Percentiles rank a stretch among this genome's conserved stretches.
Conservation (phyloP, 2,888 invertebrate genomes). For the Sycophila texana region DNA sequence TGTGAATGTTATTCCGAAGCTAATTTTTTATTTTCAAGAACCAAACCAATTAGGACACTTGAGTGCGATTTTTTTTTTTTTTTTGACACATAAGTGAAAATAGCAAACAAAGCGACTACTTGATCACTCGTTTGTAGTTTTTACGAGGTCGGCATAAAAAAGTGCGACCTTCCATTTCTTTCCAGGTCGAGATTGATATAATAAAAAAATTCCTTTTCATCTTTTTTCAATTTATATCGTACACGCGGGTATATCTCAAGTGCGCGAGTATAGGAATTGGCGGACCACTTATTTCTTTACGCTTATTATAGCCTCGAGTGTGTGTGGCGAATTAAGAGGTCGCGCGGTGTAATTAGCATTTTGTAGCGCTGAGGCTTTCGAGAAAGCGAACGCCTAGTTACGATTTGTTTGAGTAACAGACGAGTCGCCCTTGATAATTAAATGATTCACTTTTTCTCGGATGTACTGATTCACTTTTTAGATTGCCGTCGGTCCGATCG, state of each 20-base stretch:
- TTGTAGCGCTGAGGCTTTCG: slow-evolving; percentile 25
- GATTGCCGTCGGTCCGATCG: slow-evolving; percentile 28
- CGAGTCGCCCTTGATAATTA: slow-evolving; percentile 52
- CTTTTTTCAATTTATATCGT: not conserved
- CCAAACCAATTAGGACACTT: too few relatives aligned
- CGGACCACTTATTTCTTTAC: not conserved
- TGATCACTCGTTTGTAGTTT: not conserved
- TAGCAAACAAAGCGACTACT: not conserved
- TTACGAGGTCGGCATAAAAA: not conserved
- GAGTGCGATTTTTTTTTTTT: too few relatives aligned
- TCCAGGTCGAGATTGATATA: not conserved
- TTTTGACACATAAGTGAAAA: too few relatives aligned
- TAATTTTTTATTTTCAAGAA: too few relatives aligned
- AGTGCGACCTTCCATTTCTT: not conserved
- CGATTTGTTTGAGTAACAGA: slow-evolving; percentile 54
- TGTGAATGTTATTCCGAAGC: too few relatives aligned
- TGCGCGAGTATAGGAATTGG: too few relatives aligned
- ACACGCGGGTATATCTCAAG: not conserved
- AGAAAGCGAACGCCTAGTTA: slow-evolving; percentile 53
- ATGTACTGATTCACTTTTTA: slow-evolving; percentile 52
- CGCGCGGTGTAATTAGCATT: slow-evolving; percentile 39
- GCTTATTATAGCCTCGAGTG: slow-evolving; percentile 15
- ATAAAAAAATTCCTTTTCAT: not conserved
- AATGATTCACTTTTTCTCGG: slow-evolving; percentile 52
- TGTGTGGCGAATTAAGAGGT: slow-evolving; percentile 24